Base-by-base conservation (phyloP, 2,113 vertebrate species). In the Pelodiscus sinensis region DNA sequence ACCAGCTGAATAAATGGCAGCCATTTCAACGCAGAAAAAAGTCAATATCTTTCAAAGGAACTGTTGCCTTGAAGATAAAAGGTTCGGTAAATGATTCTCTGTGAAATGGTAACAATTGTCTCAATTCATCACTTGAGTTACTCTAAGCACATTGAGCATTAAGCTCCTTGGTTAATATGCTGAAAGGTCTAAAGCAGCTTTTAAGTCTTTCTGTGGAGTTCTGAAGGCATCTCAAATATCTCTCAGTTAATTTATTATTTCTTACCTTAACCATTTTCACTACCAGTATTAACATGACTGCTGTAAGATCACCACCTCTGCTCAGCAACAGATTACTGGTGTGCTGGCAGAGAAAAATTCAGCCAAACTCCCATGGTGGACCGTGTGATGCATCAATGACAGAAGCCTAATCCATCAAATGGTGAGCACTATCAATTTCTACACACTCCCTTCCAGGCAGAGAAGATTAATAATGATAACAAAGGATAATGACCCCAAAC, bases 1-100 rank as follows among this genome's bases (percentile, higher is more conserved):
- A 87, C 80, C 81, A 44, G 82, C 88, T 75, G 79, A 55, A 73
- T 87, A 92, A 95, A 90, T 51, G 84, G 89, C 82, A 95, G 73
- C 73, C 60, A 81, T 84, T 38, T 0, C 55, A 81, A 55, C 55
- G 77, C 25, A 71, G 65, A 71, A 71, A 71, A 71, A 71, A 35
- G 65, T 35, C 65, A 71, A 4, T 71, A 19, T 4, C 25, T 75
- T 93, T 87, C 85, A 56, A 57, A 90, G 94, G 38, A 24, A 87
- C 57, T 87, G 68, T 8, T 13, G 77, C 56, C 85, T 93, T 84
- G 38, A 51, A 90, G 80, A 88, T 50, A 94, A 94, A 91, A 94
- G 58, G 44, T 80, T 71, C 25, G 78, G 80, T 83, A 90, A 90
- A 90, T 18, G 31, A 87, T 55, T 51, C 62, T 68, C 19, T 15